Base-by-base conservation (phyloP, 2,113 vertebrate species). In the Takifugu flavidus region DNA sequence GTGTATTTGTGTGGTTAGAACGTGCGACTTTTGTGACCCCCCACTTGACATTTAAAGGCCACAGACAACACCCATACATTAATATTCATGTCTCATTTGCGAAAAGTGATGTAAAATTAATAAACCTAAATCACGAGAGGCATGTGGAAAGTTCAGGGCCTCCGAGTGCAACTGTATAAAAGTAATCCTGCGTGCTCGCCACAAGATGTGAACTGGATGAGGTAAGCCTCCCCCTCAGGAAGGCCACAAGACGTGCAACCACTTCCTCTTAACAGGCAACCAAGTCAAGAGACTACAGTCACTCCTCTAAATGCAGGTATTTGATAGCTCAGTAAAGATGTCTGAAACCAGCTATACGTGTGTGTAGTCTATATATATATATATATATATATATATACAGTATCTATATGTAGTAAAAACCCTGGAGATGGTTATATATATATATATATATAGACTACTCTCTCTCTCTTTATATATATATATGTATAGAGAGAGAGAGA, bases 171-270 rank as follows among this genome's bases (percentile, higher is more conserved):
- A 67, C 52, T 56, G 28, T 57, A 31, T 46, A 58, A 68, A 44
- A 57, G 76, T 4, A 76, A 66, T 61, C 62, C 26, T 78, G 25
- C 52, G 56, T 75, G 72, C 61, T 78, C 56, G 50, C 73, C 65
- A 69, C 71, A 74, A 75, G 78, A 86, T 72, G 71, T 84, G 69
- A 79, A 82, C 68, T 86, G 72, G 69, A 39, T 56, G 71, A 78
- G 75, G 75, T 83, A 81, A 31, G 72, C 64, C 59, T 79, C 45
- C 11, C 29, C 34, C 63, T 56, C 68, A 56, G 42, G 63, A 60
- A 65, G 74, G 74, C 85, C 74, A 82, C 72, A 82, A 79, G 75
- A 78, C 13, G 5, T 66, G 65, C 47, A 74, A 80, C 82, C 78
- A 84, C 84, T 84, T 87, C 86, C 84, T 82, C 79, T 78, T 67